Percentiles rank a stretch among this genome's conserved stretches.
These are phyloP conservation scores for Dorcus parallelipipedus DNA, from an alignment of 2,888 invertebrate genomes.

Conservation along the genomic window DNA sequence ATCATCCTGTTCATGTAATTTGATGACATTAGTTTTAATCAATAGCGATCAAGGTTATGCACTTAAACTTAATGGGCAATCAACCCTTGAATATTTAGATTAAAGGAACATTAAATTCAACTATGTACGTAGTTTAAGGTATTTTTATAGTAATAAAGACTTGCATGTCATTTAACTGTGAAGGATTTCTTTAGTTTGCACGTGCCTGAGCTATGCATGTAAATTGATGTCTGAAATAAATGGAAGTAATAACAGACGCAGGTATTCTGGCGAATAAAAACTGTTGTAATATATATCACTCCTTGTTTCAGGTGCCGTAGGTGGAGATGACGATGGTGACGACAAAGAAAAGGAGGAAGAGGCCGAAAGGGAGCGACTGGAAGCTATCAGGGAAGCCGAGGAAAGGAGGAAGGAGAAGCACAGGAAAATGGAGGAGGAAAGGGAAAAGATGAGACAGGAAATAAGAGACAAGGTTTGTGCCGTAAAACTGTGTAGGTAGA, in stretches of 20 bases:
- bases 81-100: too few relatives aligned
- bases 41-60: too few relatives aligned
- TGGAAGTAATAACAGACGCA: not conserved
- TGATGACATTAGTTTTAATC: too few relatives aligned
- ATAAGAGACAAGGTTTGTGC: constrained; percentile 94
- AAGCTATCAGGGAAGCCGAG: constrained; percentile 97
- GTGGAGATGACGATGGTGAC: constrained; percentile 88
- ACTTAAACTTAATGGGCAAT: too few relatives aligned
- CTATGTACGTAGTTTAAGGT: too few relatives aligned
- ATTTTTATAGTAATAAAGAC: too few relatives aligned
- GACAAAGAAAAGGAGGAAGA: constrained; percentile 99
- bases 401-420: constrained; percentile 99
- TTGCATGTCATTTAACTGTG: too few relatives aligned
- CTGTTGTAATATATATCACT: constrained; percentile 2
- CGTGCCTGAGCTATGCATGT: not conserved
- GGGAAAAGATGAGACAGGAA: constrained; percentile 98
- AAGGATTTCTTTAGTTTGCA: not conserved
- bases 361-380: constrained; percentile 95
- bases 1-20: too few relatives aligned
- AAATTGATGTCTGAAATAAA: not conserved
- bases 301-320: constrained; percentile 71
- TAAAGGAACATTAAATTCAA: too few relatives aligned
- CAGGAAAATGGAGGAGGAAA: constrained; percentile 98
- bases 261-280: not conserved
- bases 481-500: not conserved